Conservation (phyloP, 1,140 invertebrate genomes). For the Penaeus vannamei region DNA sequence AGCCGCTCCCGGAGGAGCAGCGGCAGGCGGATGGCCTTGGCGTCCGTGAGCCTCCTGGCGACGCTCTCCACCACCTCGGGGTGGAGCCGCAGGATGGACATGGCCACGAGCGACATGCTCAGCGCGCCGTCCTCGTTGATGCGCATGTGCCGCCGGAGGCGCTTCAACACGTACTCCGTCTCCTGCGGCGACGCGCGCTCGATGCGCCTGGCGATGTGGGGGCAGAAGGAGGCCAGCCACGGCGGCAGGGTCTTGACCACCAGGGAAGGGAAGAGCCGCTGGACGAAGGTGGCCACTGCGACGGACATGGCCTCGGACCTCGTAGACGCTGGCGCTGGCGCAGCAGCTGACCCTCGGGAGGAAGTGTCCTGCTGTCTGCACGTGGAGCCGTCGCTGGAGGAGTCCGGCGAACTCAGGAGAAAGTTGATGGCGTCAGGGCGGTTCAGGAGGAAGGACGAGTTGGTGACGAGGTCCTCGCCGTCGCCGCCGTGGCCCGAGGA, state of each 20-base stretch:
- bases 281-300: background rate
- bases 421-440: too few species aligned
- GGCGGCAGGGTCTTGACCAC: background rate
- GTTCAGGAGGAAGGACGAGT: too few species aligned
- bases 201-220: background rate
- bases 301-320: background rate
- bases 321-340: too few species aligned
- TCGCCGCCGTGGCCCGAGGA: too few species aligned
- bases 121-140: background rate
- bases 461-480: too few species aligned
- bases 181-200: background rate
- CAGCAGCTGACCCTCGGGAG: too few species aligned
- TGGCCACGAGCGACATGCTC: background rate
- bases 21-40: background rate
- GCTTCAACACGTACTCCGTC: background rate
- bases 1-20: background rate
- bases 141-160: background rate
- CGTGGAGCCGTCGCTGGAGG: too few species aligned
- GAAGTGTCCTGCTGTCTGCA: too few species aligned
- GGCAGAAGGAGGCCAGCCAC: background rate
- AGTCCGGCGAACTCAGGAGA: too few species aligned
- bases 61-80: background rate
- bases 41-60: too few species aligned
- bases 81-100: slow-evolving; percentile 17
- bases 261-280: background rate